Percentiles rank a stretch among this genome's conserved stretches.
Evolutionary conservation across 1,140 invertebrate genomes (phyloP).

Genomic region (Pantala flavescens): DNA sequence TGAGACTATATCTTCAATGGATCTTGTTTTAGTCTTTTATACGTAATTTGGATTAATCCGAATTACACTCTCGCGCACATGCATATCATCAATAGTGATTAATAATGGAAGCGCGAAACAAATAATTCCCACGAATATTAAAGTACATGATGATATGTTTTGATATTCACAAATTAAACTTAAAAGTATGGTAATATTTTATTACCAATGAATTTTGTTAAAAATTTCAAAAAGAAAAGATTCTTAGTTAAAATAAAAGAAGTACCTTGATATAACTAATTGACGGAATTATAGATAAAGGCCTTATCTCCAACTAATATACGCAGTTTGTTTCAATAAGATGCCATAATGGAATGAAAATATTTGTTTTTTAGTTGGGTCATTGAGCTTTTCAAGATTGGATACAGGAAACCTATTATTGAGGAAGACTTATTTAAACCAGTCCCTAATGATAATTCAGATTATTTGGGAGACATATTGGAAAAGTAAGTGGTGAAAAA

Average conservation of each 20-base stretch:
- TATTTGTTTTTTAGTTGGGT: constrained; percentile 30
- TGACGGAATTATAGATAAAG: not conserved
- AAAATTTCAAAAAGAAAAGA: not conserved
- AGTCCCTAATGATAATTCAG: constrained; percentile 38
- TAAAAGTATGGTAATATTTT: too few species aligned
- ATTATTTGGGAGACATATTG: constrained; percentile 45
- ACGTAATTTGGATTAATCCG: too few species aligned
- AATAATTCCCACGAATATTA: too few species aligned
- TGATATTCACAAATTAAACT: too few species aligned
- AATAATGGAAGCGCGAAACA: too few species aligned
- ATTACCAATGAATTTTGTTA: not conserved
- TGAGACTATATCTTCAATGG: too few species aligned
- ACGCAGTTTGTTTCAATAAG: too few species aligned
- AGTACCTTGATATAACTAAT: not conserved
- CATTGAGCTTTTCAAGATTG: constrained; percentile 29
- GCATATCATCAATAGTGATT: too few species aligned
- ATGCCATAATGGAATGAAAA: too few species aligned
- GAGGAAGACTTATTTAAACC: constrained; percentile 29
- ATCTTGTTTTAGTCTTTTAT: too few species aligned
- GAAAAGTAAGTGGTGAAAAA: constrained; percentile 41
- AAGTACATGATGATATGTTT: too few species aligned
- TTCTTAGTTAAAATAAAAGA: not conserved
- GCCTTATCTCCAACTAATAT: not conserved
- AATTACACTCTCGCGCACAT: too few species aligned
- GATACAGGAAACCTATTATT: constrained; percentile 29